These are phyloP conservation scores for Ceraclea dissimilis DNA, from an alignment of 2,888 invertebrate species.

Conservation along the genomic window DNA sequence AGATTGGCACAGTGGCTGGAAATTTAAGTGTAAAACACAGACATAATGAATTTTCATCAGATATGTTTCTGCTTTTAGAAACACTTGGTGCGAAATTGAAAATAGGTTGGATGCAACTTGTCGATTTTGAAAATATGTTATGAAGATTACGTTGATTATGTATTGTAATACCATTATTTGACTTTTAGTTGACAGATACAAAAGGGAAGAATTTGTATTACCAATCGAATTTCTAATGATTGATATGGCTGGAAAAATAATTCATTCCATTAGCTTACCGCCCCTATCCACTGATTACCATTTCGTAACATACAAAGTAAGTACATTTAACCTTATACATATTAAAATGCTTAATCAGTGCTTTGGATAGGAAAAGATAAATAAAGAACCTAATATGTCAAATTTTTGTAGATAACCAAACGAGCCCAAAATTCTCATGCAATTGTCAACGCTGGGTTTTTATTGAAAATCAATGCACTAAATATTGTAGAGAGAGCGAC, in stretches of 20 bases:
- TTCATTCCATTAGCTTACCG: slow-evolving; percentile 41
- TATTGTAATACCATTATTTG: no score
- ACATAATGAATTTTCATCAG: slow-evolving; percentile 64
- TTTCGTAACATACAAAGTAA: slow-evolving; percentile 29
- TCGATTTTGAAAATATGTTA: no score
- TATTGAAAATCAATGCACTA: slow-evolving; percentile 46
- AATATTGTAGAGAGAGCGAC: slow-evolving; percentile 38
- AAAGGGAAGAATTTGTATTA: slow-evolving; percentile 32
- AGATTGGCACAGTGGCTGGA: slow-evolving; percentile 65
- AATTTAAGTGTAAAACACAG: slow-evolving; percentile 57
- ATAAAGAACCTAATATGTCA: background rate
- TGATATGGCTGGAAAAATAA: slow-evolving; percentile 40
- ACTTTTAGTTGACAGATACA: slow-evolving; percentile 33
- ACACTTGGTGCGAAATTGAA: slow-evolving; percentile 51
- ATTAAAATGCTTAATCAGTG: no score
- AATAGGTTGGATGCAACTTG: slow-evolving; percentile 34
- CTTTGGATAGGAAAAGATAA: no score
- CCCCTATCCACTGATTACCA: slow-evolving; percentile 36
- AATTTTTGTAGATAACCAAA: slow-evolving; percentile 59
- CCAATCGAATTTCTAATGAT: slow-evolving; percentile 37
- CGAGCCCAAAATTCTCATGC: slow-evolving; percentile 71
- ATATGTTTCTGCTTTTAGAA: slow-evolving; percentile 58
- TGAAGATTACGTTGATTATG: no score
- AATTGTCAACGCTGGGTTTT: slow-evolving; percentile 68
- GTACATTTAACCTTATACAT: no score